Conservation (phyloP, 2,888 invertebrate species). For the Liopterus haemorrhoidalis region DNA sequence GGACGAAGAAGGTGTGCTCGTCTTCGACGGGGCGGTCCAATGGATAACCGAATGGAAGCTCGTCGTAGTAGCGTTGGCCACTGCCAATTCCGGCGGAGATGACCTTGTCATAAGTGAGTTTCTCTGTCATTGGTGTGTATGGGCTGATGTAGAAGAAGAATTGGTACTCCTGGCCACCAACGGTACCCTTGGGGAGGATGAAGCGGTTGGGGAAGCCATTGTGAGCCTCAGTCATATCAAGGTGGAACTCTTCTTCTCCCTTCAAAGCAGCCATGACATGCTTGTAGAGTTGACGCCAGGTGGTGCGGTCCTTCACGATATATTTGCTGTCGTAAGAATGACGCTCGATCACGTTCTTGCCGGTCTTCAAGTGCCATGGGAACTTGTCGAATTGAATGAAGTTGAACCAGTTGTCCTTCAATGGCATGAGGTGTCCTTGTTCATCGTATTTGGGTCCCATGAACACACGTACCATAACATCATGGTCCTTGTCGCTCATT, state of each 20-base stretch:
- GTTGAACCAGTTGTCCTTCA: conserved; percentile 54
- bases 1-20: conserved; percentile 51
- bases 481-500: conserved; percentile 52
- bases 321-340: conserved; percentile 62
- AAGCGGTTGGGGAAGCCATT: conserved; percentile 67
- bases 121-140: conserved; percentile 47
- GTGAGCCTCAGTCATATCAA: conserved; percentile 52
- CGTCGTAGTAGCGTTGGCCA: conserved; percentile 52
- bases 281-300: conserved; percentile 58
- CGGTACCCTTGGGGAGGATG: conserved; percentile 59
- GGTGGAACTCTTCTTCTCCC: conserved; percentile 50
- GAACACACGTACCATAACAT: conserved; percentile 59
- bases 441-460: conserved; percentile 64
- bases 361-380: conserved; percentile 54
- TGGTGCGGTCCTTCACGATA: conserved; percentile 57
- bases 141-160: conserved; percentile 59
- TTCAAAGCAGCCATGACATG: conserved; percentile 54
- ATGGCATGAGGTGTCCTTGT: conserved; percentile 47
- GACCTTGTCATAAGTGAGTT: conserved; percentile 46
- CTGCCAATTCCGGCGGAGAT: conserved; percentile 51
- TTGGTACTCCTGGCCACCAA: conserved; percentile 58
- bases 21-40: conserved; percentile 55
- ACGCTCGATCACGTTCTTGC: conserved; percentile 62
- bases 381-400: conserved; percentile 58
- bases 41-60: conserved; percentile 61